Evolutionary conservation across 2,888 invertebrate genomes (phyloP), one percentile per base, ranked within the genome.

Genomic region (Epinotia nisella): DNA sequence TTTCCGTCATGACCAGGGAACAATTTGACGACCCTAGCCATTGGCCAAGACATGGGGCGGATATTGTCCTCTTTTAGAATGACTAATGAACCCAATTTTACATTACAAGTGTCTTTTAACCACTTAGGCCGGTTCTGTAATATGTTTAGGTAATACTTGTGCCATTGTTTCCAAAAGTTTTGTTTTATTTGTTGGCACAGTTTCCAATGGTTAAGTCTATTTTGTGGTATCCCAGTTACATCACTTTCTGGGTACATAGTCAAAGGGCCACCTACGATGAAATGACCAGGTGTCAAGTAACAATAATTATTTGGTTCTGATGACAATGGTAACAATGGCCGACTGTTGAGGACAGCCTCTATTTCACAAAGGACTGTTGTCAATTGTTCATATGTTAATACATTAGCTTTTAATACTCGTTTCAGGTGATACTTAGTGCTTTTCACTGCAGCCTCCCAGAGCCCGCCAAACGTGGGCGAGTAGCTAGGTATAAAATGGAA

Each of bases 251-350:
- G 4, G 3, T 29, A 5, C 29, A 29, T 4, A 5, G 5, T 4
- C 29, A 5, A 29, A 75, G 15, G 1, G 81, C 75, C 4, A 5
- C 83, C 84, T 62, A 84, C 81, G 1, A 86, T 70, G 58, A 85
- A 83, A 75, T 84, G 84, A 1, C 80, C 82, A 35, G 83, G 84
- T 4, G 82, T 83, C 0, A 84, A 70, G 9, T 74, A 77, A 1
- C 62, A 21, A 7, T 76, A 71, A 13, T 82, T 79, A 35, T 74
- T 58, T 0, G 76, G 67, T 75, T 82, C 79, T 7, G 72, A 55
- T 1, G 81, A 78, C 2, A 81, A n/a, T 5, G 80, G 78, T n/a
- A 59, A 68, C 0, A 83, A 45, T 3, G 80, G 81, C 13, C 81
- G 68, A 0, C 78, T 80, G 45, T 81, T 81, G 10, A 81, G 62